Base-by-base conservation (phyloP, 2,797 vertebrate species). In the Megalops cyprinoides region DNA sequence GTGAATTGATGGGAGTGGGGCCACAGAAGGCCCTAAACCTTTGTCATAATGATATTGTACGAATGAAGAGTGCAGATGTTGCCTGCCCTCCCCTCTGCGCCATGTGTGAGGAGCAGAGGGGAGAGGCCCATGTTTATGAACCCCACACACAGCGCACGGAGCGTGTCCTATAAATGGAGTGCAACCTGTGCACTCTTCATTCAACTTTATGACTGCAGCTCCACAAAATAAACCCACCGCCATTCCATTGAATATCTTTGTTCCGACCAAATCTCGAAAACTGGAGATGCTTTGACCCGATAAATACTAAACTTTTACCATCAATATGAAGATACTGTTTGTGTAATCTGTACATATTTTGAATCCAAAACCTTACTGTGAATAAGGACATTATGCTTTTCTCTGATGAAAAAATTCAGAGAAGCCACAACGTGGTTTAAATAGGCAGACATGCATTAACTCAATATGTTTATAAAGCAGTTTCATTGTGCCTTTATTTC, bases 31-130 rank as follows among this genome's bases (percentile, higher is more conserved):
- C 85, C 81, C 81, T 81, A 83, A 91, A 90, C 79, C 82, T 60
- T 37, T 83, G 79, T 85, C 82, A 82, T 92, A 88, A 93, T 94
- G 86, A 93, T 92, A 94, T 91, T 90, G 88, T 91, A 89, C 89
- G 85, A 88, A 90, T 94, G 93, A 94, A 92, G 86, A 79, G 89
- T 86, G 79, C 85, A 77, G 81, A 89, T 88, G 88, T 71, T 51
- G 55, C 67, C 67, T 83, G 82, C 60, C 69, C 82, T 81, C 80
- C 55, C 60, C 76, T 82, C 69, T 81, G 81, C 82, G 84, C 71
- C n/a, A n/a, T n/a, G n/a, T n/a, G 73, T 80, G 69, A 46, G 58
- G 55, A 37, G n/a, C n/a, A n/a, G n/a, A n/a, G 67, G 58, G 76
- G 46, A 20, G 67, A 82, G 77, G 87, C 74, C 78, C 48, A 77